Base-by-base conservation (phyloP, 2,797 vertebrate genomes). In the Lophotriccus pileatus region DNA sequence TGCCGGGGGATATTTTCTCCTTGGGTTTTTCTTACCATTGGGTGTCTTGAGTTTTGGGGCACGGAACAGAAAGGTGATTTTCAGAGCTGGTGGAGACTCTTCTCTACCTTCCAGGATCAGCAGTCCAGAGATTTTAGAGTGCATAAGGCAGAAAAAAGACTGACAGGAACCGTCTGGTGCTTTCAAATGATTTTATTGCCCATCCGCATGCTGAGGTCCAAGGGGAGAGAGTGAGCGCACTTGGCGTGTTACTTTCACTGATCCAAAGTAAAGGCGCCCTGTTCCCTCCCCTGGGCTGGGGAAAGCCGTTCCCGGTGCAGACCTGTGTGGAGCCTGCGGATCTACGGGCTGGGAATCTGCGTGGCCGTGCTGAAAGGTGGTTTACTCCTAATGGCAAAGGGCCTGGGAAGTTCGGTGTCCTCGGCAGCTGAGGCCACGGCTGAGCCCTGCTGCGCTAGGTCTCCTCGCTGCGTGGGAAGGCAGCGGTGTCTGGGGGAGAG, bases 391-490 rank as follows among this genome's bases (percentile, higher is more conserved):
- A 19, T n/a, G 74, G 36, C 63, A 64, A 62, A 66, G 59, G 21
- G 28, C 50, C 21, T 72, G 87, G 58, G 75, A 92, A 78, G 34
- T 49, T 74, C 14, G 46, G 19, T 87, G 32, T 77, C 66, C 66
- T 83, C 0, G 0, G 64, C 84, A 72, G n/a, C 72, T 62, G 75
- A 50, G 41, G 60, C 24, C 25, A 53, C 52, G 66, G 74, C 86
- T 70, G 72, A 83, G 10, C 34, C 30, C 37, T 66, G 30, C 72
- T 10, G 12, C 0, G 1, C 67, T 15, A 37, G 0, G 0, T 84
- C 58, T 63, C 8, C 1, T 6, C 2, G 3, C 53, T 52, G 68
- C 55, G 46, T 0, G 1, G 67, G 63, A 43, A 27, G 25, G 59
- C 60, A 32, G 62, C 8, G 5, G 32, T 2, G 5, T 27, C 23